Conservation (phyloP, 2,888 invertebrate species). For the Endotricha flammealis region DNA sequence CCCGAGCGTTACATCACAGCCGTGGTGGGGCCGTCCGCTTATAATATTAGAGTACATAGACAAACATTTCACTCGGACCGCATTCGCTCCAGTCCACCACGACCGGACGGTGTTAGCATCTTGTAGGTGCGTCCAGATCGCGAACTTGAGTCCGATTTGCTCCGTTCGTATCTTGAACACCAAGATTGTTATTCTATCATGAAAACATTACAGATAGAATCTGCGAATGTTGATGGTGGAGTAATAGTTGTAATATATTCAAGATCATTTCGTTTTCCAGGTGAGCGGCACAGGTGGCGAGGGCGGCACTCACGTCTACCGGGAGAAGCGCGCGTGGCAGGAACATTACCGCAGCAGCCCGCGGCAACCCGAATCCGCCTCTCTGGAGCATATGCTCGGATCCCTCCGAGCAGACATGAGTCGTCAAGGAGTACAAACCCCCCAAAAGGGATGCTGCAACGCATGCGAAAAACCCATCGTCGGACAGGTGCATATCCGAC, state of each 20-base stretch:
- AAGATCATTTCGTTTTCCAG: constrained; percentile 33
- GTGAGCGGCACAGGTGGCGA: constrained; percentile 65
- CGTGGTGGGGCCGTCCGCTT: constrained; percentile 70
- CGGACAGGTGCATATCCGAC: constrained; percentile 84
- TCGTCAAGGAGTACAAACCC: constrained; percentile 98
- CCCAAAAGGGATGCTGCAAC: constrained; percentile 99
- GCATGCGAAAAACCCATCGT: constrained; percentile 99
- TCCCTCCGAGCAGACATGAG: constrained; percentile 98
- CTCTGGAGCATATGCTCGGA: constrained; percentile 91
- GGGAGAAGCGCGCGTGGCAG: constrained; percentile 77
- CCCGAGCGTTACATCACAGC: constrained; percentile 69
- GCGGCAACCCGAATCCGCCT: constrained; percentile 76
- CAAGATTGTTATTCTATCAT: constrained; percentile 1
- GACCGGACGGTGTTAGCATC: constrained; percentile 51
- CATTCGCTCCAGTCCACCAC: constrained; percentile 65
- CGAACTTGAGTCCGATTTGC: constrained; percentile 31
- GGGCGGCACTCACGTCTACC: constrained; percentile 80
- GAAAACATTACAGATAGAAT: background rate
- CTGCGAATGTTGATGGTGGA: background rate
- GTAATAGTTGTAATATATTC: constrained; percentile 5
- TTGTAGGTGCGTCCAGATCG: constrained; percentile 51
- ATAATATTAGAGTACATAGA: constrained; percentile 77
- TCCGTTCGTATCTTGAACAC: constrained; percentile 7
- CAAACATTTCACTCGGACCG: constrained; percentile 70
- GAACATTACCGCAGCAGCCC: constrained; percentile 74